phyloP scores from a whole-genome alignment of 2,113 vertebrate species.

The Morone saxatilis region DNA sequence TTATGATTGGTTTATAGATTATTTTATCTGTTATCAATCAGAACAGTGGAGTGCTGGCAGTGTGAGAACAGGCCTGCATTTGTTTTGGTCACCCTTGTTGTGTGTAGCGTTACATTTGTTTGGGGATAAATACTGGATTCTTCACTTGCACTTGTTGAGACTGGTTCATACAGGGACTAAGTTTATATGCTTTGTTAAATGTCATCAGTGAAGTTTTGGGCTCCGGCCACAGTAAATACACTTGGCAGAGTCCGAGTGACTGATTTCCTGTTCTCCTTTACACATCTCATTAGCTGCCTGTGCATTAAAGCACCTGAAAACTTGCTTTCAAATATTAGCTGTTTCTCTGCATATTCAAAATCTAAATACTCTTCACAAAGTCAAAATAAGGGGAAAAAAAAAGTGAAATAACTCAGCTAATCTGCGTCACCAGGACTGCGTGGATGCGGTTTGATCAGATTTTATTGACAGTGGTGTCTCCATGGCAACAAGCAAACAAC shows the following conservation, averaged over 20 bases:
- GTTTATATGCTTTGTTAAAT: neutral
- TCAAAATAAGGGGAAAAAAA: too few species aligned
- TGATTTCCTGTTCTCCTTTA: neutral
- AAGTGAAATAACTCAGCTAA: too few species aligned
- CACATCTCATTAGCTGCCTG: too few species aligned
- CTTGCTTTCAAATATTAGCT: too few species aligned
- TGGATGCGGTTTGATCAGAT: slow-evolving; percentile 21
- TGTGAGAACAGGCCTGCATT: slow-evolving; percentile 26
- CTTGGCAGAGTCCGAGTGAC: too few species aligned
- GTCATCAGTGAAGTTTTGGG: neutral
- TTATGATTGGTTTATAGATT: neutral
- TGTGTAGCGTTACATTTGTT: slow-evolving; percentile 59
- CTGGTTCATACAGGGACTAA: neutral
- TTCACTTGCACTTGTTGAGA: slow-evolving; percentile 7
- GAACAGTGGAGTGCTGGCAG: neutral
- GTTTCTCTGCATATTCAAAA: neutral
- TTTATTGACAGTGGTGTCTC: neutral
- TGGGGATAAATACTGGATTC: slow-evolving; percentile 45
- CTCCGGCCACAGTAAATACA: neutral
- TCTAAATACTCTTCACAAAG: neutral
- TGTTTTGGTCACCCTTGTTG: slow-evolving; percentile 63
- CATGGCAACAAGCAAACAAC: slow-evolving; percentile 39
- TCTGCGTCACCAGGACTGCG: neutral
- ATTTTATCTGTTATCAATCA: slow-evolving; percentile 13
- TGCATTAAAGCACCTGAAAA: too few species aligned